These are phyloP conservation scores for Danio albolineatus DNA, from an alignment of 2,797 vertebrate species.

Conservation along the genomic window DNA sequence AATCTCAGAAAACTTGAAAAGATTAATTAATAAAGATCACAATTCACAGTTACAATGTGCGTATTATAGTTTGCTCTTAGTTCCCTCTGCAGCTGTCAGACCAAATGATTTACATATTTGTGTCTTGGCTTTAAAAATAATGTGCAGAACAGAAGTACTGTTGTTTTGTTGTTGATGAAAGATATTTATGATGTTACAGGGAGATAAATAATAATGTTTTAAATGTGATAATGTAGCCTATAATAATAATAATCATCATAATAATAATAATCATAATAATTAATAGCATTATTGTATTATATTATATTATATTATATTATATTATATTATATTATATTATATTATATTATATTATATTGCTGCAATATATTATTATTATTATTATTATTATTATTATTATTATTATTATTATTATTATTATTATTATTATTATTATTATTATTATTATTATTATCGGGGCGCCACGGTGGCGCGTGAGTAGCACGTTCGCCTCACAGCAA, in stretches of 20 bases:
- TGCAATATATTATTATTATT: too few species aligned
- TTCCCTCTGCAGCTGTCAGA: background rate
- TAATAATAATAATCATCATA: background rate
- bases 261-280: background rate
- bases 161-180: background rate
- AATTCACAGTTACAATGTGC: background rate
- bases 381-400: too few species aligned
- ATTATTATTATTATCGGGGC: too few species aligned
- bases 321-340: too few species aligned
- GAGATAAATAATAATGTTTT: background rate
- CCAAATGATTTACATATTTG: conserved; percentile 13
- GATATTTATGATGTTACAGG: background rate
- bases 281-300: background rate
- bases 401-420: too few species aligned
- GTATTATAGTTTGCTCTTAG: background rate
- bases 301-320: too few species aligned
- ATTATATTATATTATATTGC: too few species aligned
- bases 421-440: too few species aligned
- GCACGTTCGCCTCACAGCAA: too few species aligned
- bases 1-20: background rate
- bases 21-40: background rate
- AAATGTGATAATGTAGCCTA: background rate
- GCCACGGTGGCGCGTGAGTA: too few species aligned
- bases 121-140: background rate
- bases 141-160: background rate